Evolutionary conservation across 2,797 vertebrate species (phyloP).

Genomic region (Gymnothorax javanicus): DNA sequence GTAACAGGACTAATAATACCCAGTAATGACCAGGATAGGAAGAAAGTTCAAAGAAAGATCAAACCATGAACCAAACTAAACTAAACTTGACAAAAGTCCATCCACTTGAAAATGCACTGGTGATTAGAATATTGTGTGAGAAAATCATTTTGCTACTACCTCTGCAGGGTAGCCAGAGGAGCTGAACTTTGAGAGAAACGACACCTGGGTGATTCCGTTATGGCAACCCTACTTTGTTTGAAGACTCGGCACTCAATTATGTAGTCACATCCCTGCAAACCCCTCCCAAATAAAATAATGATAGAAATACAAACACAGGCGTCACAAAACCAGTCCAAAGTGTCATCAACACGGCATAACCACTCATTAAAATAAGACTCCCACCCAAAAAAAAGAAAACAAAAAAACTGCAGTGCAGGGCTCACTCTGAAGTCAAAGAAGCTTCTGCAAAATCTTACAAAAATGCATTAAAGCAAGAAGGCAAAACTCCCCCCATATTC

Average conservation of each 20-base stretch:
- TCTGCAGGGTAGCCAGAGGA: neutral
- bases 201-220: slow-evolving; percentile 55
- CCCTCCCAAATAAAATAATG: slow-evolving; percentile 65
- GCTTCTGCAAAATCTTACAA: slow-evolving; percentile 79
- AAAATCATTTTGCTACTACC: neutral
- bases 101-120: neutral
- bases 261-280: slow-evolving; percentile 72
- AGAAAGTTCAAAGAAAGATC: neutral
- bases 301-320: slow-evolving; percentile 73
- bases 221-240: slow-evolving; percentile 80
- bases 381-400: slow-evolving; percentile 46
- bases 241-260: slow-evolving; percentile 82
- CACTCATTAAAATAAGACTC: slow-evolving; percentile 82
- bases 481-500: slow-evolving; percentile 77
- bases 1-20: neutral
- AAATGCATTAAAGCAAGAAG: slow-evolving; percentile 84
- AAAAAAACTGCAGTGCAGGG: slow-evolving; percentile 84
- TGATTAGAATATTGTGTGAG: neutral
- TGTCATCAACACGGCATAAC: slow-evolving; percentile 94
- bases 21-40: neutral
- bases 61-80: neutral
- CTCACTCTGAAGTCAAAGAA: slow-evolving; percentile 72
- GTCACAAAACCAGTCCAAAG: slow-evolving; percentile 88
- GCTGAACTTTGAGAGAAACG: slow-evolving; percentile 25
- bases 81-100: neutral